Base-by-base conservation (phyloP, 2,888 invertebrate species). In the Lepidocyrtoides sp. region DNA sequence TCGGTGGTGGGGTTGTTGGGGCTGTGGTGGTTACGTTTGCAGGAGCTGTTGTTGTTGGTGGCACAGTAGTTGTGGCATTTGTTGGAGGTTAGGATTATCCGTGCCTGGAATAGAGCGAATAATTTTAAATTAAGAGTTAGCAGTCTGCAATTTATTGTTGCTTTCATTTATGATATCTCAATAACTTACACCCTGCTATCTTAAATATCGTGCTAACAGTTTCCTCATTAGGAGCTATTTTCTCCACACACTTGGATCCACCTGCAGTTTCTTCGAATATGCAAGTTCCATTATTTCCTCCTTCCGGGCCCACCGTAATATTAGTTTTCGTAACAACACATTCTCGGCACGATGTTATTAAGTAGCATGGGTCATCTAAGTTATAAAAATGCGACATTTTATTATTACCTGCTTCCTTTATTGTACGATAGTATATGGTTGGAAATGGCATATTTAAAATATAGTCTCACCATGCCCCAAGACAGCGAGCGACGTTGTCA, bases 21-120 rank as follows among this genome's bases (percentile, higher is more conserved):
- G 63, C 3, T 0, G n/a, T 66, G 2, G 77, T 89, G 14, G 87
- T 44, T 20, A 69, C n/a, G n/a, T n/a, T n/a, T n/a, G n/a, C 57
- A 0, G 87, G 12, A 10, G 91, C 8, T 2, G 88, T 41, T 7
- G 93, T 87, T n/a, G 93, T 86, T 10, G 84, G 51, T 79, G 94
- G 92, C 29, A 94, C 86, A 26, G 94, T 77, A 5, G 93, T 91
- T 26, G 93, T 85, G 23, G 85, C 48, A 41, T 23, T 81, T 48
- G 91, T 83, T 26, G 48, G 48, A 14, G 77, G 2, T 0, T 54
- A 12, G 72, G 60, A 23, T 44, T 4, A 41, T 8, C 2, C 0
- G 57, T 17, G 23, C 60, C 60, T 86, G 32, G n/a, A n/a, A n/a
- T n/a, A n/a, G n/a, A n/a, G n/a, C n/a, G n/a, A n/a, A n/a, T n/a